A percentile compares a stretch with the other conserved stretches of the same genome.
Evolutionary conservation across 2,888 invertebrate species (phyloP).

Genomic region (Drosophila mulleri): DNA sequence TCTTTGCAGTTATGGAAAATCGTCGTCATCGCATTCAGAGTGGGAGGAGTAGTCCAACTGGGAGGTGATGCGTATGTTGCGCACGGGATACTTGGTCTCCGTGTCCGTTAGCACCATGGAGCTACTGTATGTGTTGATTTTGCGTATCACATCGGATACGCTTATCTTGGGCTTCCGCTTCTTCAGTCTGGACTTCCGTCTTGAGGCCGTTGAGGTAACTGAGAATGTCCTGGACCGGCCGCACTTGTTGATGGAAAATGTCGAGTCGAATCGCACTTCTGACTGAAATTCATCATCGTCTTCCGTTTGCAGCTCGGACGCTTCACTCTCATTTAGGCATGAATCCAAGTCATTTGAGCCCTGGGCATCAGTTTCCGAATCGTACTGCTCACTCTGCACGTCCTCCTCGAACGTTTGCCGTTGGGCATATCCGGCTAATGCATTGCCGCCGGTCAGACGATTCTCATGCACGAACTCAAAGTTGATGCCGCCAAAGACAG

Average conservation of each 20-base stretch:
- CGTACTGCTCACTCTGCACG: not conserved
- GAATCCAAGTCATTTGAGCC: not conserved
- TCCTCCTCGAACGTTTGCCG: not conserved
- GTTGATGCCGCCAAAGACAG: slow-evolving; percentile 40
- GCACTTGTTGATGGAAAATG: not conserved
- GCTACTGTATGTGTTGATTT: slow-evolving; percentile 4
- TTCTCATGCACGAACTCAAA: slow-evolving; percentile 50
- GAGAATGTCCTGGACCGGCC: not conserved
- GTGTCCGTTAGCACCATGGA: not conserved
- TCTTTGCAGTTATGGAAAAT: no score
- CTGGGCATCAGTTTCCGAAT: not conserved
- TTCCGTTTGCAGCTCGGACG: not conserved
- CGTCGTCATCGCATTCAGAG: not conserved
- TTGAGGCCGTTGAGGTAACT: no score
- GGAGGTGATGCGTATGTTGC: not conserved
- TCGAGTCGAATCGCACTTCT: not conserved
- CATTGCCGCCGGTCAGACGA: slow-evolving; percentile 33
- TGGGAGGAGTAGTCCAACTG: not conserved
- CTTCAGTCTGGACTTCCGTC: no score
- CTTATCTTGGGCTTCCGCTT: not conserved
- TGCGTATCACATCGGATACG: not conserved
- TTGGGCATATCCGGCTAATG: not conserved
- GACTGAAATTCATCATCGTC: not conserved
- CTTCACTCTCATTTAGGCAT: not conserved
- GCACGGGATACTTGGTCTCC: not conserved